phyloP scores from a whole-genome alignment of 1,140 invertebrate species.

The Notospermus geniculatus region DNA sequence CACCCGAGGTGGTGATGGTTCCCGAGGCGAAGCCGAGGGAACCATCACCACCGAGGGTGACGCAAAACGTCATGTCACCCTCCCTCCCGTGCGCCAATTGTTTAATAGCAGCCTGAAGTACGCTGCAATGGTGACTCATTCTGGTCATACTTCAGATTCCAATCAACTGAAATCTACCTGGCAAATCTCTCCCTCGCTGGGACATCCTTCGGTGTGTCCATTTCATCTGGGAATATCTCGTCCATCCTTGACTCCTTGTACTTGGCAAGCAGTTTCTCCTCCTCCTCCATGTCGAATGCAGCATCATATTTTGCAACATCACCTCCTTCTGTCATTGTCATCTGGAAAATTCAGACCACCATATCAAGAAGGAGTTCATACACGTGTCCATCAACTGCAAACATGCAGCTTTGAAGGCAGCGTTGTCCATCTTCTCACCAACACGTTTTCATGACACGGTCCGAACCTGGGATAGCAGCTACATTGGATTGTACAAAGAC shows the following conservation, averaged over 20 bases:
- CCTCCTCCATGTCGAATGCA: slow-evolving; percentile 58
- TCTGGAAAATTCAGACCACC: slow-evolving; percentile 14
- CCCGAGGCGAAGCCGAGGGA: too few relatives aligned
- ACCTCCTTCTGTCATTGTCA: slow-evolving; percentile 37
- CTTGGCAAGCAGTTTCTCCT: slow-evolving; percentile 62
- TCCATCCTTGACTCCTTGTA: slow-evolving; percentile 74
- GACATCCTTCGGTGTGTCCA: slow-evolving; percentile 73
- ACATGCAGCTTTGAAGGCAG: too few relatives aligned
- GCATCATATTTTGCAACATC: slow-evolving; percentile 54
- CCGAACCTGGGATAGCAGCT: too few relatives aligned
- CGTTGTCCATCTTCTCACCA: too few relatives aligned
- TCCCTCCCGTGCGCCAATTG: neutral
- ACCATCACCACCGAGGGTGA: too few relatives aligned
- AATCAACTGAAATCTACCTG: slow-evolving; percentile 39
- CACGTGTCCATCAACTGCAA: too few relatives aligned
- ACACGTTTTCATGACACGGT: too few relatives aligned
- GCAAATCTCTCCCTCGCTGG: slow-evolving; percentile 81
- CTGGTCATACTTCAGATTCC: neutral
- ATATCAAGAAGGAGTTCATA: too few relatives aligned
- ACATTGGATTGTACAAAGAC: too few relatives aligned
- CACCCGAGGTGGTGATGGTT: too few relatives aligned
- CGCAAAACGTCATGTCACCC: too few relatives aligned
- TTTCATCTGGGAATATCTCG: slow-evolving; percentile 92
- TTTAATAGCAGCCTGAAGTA: too few relatives aligned
- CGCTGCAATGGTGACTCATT: neutral